Evolutionary conservation across 2,797 vertebrate genomes (phyloP), one percentile per base, ranked within the genome.

Genomic region (Harpagifer antarcticus): DNA sequence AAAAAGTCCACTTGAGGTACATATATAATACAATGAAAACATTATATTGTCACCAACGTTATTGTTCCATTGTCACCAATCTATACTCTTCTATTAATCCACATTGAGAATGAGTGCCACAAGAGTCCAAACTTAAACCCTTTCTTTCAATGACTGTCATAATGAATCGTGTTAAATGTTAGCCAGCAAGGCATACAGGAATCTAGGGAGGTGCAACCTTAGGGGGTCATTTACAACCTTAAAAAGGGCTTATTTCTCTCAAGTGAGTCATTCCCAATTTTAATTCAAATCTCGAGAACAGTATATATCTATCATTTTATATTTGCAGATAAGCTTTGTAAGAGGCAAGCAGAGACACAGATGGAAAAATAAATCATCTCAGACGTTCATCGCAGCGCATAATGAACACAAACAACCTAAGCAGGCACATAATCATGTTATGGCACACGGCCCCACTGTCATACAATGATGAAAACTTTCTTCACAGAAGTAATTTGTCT

Each of bases 391-490:
- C 52, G n/a, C 67, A 57, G 59, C 68, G 49, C 64, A 20, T 84
- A 85, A 82, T 79, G 78, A 91, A 88, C 82, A 81, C 80, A 88
- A 87, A 81, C 80, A 90, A 81, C 56, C 66, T 9, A 47, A 79
- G 53, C 12, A 1, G 67, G 43, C 67, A 64, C 52, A 47, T 78
- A 83, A 87, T 88, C 79, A 58, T 55, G 65, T 80, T 77, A 72
- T 40, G 37, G 68, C 71, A 31, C 72, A 40, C 27, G n/a, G 58
- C 59, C 67, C 48, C 63, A 40, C 67, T 19, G 61, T 73, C 58
- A 57, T 50, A 63, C 81, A 57, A 68, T 60, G 65, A 88, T 79
- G 82, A 90, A 84, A 86, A 89, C 79, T 86, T 88, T 83, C 84
- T 85, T 85, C 64, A 55, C 40, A 83, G 83, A 67, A 81, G 64